Evolutionary conservation across 2,113 vertebrate genomes (phyloP), one percentile per base, ranked within the genome.

Genomic region (Gobiocypris rarus): DNA sequence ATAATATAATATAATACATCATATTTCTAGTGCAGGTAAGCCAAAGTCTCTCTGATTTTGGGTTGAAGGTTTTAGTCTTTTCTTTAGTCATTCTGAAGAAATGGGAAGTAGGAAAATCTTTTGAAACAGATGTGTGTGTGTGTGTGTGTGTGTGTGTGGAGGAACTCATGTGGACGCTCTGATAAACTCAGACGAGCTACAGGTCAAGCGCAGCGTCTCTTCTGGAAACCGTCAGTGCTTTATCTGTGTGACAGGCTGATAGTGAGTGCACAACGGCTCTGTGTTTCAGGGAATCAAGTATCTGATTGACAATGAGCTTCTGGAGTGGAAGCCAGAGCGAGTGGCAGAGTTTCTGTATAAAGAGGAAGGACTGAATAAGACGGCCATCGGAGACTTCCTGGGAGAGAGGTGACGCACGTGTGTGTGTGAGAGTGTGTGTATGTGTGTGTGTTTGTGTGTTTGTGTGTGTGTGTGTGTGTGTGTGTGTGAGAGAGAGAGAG

Each of bases 331-430:
- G 0, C 88, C 93, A 11, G 91, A 90, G 26, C 90, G 93, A 48
- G 95, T 99, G 0, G 97, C 97, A 3, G 94, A 89, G 83, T 99
- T 99, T 91, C 96, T 99, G 41, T 96, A 97, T 92, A 97, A 97
- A 84, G 97, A 97, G 4, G 97, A 98, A 84, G 97, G 98, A 19
- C 95, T 99, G 88, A 98, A 96, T 92, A 99, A 99, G 92, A 97
- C 96, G 0, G 97, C 97, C 83, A 98, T 99, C 1, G 98, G 98
- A 76, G 95, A 95, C 82, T 99, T 97, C 89, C 86, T 99, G 11
- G 97, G 98, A 82, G 95, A 97, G 81, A 97, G 97, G 98, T 99
- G 86, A 38, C 17, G 48, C 1, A 61, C 22, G 14, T 26, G n/a
- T 11, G 1, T 59, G 58, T 59, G 56, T 59, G 56, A 4, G 22